Evolutionary conservation across 2,888 invertebrate species (phyloP), one percentile per base, ranked within the genome.

Genomic region (Aspidapion aeneum): DNA sequence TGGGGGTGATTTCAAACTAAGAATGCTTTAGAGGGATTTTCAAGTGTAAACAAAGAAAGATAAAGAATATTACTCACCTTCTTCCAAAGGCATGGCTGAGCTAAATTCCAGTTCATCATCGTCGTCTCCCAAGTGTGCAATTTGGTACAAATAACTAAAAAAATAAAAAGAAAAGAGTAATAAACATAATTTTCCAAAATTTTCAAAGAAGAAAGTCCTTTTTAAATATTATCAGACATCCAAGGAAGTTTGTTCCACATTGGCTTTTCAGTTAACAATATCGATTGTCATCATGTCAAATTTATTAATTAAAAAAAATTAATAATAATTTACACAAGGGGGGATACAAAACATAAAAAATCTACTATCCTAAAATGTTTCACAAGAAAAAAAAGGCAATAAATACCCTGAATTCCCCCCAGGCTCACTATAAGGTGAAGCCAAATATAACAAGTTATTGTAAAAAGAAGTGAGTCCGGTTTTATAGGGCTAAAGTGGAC

Each of bases 21-120:
- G n/a, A n/a, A n/a, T n/a, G n/a, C n/a, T n/a, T n/a, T n/a, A n/a
- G n/a, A n/a, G n/a, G n/a, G n/a, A n/a, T n/a, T n/a, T n/a, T n/a
- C n/a, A n/a, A n/a, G n/a, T n/a, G n/a, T n/a, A n/a, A n/a, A n/a
- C n/a, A n/a, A n/a, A n/a, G n/a, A n/a, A n/a, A n/a, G n/a, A n/a
- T n/a, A n/a, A n/a, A n/a, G n/a, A n/a, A n/a, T n/a, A n/a, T n/a
- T n/a, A n/a, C n/a, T n/a, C n/a, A n/a, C 98, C 98, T 80, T 99
- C 98, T 80, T 98, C 98, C 55, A 98, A 80, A 0, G 97, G 97
- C 93, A 97, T 97, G 1, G 96, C 96, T 17, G 97, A 97, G 79
- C 96, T 97, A 78, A 99, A 99, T 78, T 98, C 98, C 0, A 98
- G 94, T 76, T 99, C 98, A 78, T 98, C 98, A 78, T 99, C 98